phyloP scores from a whole-genome alignment of 2,113 vertebrate species.

The Cepphus grylle region DNA sequence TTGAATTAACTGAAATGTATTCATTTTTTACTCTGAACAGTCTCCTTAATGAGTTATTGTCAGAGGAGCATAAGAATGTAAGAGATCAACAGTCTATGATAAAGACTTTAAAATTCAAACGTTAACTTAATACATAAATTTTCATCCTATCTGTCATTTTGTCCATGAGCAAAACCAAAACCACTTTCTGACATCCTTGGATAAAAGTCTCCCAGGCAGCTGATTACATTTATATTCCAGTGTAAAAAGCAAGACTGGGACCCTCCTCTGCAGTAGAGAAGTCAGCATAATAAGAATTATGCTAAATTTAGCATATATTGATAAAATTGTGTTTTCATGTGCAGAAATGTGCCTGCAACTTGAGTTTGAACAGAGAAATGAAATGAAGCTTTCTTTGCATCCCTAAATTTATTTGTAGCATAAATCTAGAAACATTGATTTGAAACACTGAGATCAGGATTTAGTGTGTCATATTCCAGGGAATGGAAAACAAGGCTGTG shows the following conservation, averaged over 20 bases:
- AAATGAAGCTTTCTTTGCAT: not conserved
- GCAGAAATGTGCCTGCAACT: not conserved
- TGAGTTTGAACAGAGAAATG: not conserved
- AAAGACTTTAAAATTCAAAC: not conserved
- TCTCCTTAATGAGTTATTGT: not conserved
- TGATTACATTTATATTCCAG: not conserved
- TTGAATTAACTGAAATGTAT: constrained; percentile 28
- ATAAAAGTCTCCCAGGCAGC: not conserved
- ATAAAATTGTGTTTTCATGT: not conserved
- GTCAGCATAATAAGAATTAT: not conserved
- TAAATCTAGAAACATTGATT: not conserved
- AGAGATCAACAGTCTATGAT: not conserved
- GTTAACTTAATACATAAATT: not conserved
- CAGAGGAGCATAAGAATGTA: not conserved
- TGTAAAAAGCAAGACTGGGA: not conserved
- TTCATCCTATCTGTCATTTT: not conserved
- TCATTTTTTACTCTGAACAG: not conserved
- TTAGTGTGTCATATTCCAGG: not conserved
- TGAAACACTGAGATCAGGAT: not conserved
- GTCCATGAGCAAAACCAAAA: not conserved
- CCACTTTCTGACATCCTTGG: not conserved
- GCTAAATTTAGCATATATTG: not conserved
- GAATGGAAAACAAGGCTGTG: not conserved
- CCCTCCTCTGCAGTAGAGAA: not conserved
- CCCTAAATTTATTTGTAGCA: not conserved